Conservation (phyloP, 1,140 invertebrate genomes). For the Drosophila busckii region DNA sequence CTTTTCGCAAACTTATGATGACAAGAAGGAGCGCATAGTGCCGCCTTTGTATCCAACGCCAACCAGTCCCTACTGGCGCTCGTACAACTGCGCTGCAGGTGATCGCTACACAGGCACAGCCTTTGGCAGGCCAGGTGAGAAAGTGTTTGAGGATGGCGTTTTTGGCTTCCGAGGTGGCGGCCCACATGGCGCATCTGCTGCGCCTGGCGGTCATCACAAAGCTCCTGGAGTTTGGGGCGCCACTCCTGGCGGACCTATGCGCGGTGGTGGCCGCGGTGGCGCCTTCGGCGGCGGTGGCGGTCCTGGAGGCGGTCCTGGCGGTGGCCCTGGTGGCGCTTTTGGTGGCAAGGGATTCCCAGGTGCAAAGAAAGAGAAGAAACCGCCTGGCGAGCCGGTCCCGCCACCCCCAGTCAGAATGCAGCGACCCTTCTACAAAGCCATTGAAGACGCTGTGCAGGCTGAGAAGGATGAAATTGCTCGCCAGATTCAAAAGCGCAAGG, state of each 20-base stretch:
- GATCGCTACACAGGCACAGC: conserved; percentile 52
- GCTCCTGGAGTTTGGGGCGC: conserved; percentile 2
- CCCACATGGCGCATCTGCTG: conserved; percentile 17
- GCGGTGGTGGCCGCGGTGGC: conserved; percentile 5
- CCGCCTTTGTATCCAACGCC: conserved; percentile 13
- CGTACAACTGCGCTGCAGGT: conserved; percentile 44
- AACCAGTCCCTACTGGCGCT: conserved; percentile 17
- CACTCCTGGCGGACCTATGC: conserved; percentile 13
- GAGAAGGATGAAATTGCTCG: not conserved
- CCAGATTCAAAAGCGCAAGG: not conserved
- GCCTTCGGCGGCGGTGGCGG: not conserved
- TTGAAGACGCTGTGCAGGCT: not conserved
- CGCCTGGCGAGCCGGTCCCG: not conserved
- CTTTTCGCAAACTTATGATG: conserved; percentile 53
- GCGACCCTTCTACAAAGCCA: not conserved
- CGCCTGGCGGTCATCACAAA: conserved; percentile 2
- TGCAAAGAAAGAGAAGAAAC: not conserved
- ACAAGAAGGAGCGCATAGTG: conserved; percentile 11
- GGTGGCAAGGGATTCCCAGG: conserved; percentile 17
- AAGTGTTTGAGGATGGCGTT: conserved; percentile 46
- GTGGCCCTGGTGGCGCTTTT: conserved; percentile 1
- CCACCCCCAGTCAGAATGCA: conserved; percentile 22
- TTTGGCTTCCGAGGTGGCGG: conserved; percentile 42
- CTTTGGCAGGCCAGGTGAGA: conserved; percentile 28
- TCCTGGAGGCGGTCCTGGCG: not conserved